Evolutionary conservation across 2,888 invertebrate species (phyloP).

Genomic region (Drosophila differens): DNA sequence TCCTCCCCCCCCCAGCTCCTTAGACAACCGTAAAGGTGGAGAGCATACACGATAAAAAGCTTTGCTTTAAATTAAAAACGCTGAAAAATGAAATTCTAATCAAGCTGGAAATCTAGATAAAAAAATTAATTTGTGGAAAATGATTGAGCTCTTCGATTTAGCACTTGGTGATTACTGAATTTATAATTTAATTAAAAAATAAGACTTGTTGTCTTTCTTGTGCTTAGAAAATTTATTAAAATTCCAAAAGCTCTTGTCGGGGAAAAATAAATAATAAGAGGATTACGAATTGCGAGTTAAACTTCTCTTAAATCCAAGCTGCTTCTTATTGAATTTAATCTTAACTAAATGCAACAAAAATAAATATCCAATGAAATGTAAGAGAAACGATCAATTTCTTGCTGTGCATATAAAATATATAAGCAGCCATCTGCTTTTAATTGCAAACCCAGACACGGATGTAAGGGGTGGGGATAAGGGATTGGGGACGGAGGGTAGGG

Average conservation of each 20-base stretch:
- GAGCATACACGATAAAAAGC: constrained; percentile 3
- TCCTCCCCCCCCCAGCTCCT: background rate
- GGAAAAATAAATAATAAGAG: background rate
- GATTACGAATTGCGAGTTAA: background rate
- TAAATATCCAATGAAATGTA: background rate
- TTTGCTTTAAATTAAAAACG: background rate
- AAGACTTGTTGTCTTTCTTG: background rate
- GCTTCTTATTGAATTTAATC: background rate
- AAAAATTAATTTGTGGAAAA: background rate
- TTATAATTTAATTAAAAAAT: background rate
- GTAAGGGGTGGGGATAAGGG: background rate
- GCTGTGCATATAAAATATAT: background rate
- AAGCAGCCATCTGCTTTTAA: constrained; percentile 32
- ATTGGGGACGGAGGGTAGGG: background rate
- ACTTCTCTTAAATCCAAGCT: background rate
- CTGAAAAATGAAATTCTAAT: background rate
- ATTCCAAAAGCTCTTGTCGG: background rate
- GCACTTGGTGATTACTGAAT: background rate
- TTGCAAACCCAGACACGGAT: constrained; percentile 20
- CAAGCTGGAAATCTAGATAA: background rate
- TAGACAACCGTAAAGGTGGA: constrained; percentile 7
- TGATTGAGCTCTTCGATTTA: background rate
- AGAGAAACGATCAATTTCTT: background rate
- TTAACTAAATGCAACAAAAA: background rate
- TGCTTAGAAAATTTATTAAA: background rate